Base-by-base conservation (phyloP, 1,140 invertebrate species). In the Drosophila sproati region DNA sequence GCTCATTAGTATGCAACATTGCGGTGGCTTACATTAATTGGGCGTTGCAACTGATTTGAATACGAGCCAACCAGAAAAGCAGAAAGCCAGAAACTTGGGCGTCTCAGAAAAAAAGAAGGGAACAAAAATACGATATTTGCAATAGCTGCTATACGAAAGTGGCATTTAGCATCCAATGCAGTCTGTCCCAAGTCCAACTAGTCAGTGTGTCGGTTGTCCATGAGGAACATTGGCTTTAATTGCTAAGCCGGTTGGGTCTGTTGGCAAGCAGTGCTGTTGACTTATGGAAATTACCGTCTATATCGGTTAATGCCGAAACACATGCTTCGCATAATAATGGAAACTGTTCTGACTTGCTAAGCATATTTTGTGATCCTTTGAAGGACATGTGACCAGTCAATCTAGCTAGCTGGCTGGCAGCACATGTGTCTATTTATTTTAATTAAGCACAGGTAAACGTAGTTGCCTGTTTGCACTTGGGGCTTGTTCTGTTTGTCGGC, bases 11-110 rank as follows among this genome's bases (percentile, higher is more conserved):
- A 91, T 91, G 87, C 87, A 87, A 81, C 82, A 91, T 77, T 88
- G 82, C 80, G 74, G 74, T 76, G 76, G 72, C 78, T 82, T 91
- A 91, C 88, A 91, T 91, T 91, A 91, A 91, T 91, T 91, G 87
- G 87, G 88, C 87, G 82, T 80, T 91, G 88, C 87, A 91, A 74
- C 82, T 91, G 87, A 91, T 91, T 91, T 91, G 87, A 91, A 91
- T 91, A 91, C 78, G 72, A 73, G 75, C 59, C 54, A 63, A 61
- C 50, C 45, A 43, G 43, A 59, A n/a, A 35, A 39, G 64, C 45
- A 62, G 50, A 51, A 39, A 39, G 59, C 20, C 56, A 54, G 66
- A 43, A 43, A 41, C 54, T 39, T 28, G 35, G 8, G 50, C 47
- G 61, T 41, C 20, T 20, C 20, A 62, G 50, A 59, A 51, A 76